Evolutionary conservation across 2,888 invertebrate genomes (phyloP), one percentile per base, ranked within the genome.

Genomic region (Agriopis aurantiaria): DNA sequence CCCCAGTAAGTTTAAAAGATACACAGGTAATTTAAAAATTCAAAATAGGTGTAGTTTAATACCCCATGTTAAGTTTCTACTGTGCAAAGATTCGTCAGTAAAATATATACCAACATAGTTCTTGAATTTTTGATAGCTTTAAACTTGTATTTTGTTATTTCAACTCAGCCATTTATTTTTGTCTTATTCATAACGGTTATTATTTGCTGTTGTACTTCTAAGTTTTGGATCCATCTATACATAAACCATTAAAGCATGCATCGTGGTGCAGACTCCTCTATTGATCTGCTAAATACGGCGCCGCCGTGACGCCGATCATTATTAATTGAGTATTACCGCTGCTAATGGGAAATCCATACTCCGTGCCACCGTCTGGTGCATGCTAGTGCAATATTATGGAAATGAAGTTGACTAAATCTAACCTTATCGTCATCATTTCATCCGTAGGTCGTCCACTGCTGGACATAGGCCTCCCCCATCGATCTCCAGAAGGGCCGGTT

Each of bases 281-380:
- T 91, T 87, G 90, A 91, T 88, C 88, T 82, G 83, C 84, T 86
- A 86, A 84, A 86, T 88, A 82, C 87, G 85, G 80, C 82, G 40
- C 77, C 79, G 72, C 69, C 58, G 63, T 69, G 74, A 72, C 43
- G 75, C 78, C 78, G 76, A 78, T 85, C 83, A 84, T 84, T 82
- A 80, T 55, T 67, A 60, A 65, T 69, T 51, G 49, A 61, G 43
- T 46, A 51, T 56, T 55, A 53, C 46, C 52, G 23, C 14, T 80
- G 79, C 81, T 87, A 87, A 88, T 87, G 83, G 84, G 76, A 82
- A 83, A 85, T 82, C 82, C 73, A 84, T 85, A 82, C 68, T 56
- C n/a, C 49, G 48, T 23, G 33, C 62, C 53, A 60, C 49, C 14
- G 12, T 11, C 8, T n/a, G 5, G 6, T 58, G 46, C 58, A 58